These are phyloP conservation scores for Minunthozetes semirufus DNA, from an alignment of 2,888 invertebrate genomes.

Conservation along the genomic window DNA sequence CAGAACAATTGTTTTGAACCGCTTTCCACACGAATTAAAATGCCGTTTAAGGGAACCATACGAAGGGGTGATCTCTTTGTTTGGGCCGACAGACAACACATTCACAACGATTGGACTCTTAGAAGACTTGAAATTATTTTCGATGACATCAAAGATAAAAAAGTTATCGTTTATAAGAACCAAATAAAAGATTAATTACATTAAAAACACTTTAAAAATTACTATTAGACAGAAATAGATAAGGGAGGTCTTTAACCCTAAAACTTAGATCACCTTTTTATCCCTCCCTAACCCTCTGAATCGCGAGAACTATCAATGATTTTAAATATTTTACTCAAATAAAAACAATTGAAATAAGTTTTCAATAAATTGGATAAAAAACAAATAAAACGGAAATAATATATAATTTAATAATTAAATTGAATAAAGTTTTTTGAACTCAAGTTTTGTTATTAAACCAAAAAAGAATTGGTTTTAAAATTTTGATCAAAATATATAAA, in stretches of 20 bases:
- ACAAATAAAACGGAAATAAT: too few species aligned
- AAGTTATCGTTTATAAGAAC: conserved; percentile 6
- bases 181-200: not conserved
- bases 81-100: conserved; percentile 8
- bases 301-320: too few species aligned
- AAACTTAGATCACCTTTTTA: too few species aligned
- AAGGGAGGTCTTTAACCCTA: too few species aligned
- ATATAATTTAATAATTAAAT: not conserved
- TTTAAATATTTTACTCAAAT: too few species aligned
- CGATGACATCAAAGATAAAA: not conserved
- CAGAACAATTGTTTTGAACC: not conserved
- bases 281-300: too few species aligned
- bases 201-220: not conserved
- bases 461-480: too few species aligned
- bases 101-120: not conserved
- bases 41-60: not conserved
- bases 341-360: not conserved
- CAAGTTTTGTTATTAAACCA: too few species aligned
- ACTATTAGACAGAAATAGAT: too few species aligned
- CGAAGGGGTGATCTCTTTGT: not conserved
- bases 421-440: too few species aligned
- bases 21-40: not conserved
- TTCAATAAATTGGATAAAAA: too few species aligned
- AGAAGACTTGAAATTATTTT: not conserved
- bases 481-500: too few species aligned